Conservation (phyloP, 2,797 vertebrate genomes). For the Coregonus suidteri region DNA sequence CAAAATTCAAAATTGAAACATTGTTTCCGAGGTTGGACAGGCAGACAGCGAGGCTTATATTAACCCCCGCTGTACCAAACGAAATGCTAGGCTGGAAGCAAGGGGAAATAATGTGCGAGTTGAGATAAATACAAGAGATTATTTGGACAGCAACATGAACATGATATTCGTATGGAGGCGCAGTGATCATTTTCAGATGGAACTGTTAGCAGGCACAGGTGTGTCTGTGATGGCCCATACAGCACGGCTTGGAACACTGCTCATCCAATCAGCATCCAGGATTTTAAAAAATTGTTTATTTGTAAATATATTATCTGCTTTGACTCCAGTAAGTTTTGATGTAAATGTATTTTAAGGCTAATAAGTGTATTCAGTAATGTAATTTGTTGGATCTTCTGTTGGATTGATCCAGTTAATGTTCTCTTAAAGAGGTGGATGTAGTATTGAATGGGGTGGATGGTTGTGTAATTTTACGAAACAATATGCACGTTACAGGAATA, state of each 20-base stretch:
- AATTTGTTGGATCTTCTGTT: not conserved
- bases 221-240: slow-evolving; percentile 25
- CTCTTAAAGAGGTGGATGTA: not conserved
- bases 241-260: not conserved
- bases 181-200: too few species aligned
- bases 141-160: too few species aligned
- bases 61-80: too few species aligned
- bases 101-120: too few species aligned
- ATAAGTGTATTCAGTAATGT: not conserved
- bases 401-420: not conserved
- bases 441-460: not conserved
- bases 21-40: too few species aligned
- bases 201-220: not conserved
- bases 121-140: too few species aligned
- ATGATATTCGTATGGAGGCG: too few species aligned
- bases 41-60: too few species aligned
- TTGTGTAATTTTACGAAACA: slow-evolving; percentile 13
- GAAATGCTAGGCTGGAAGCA: too few species aligned
- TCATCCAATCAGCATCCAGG: not conserved
- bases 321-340: not conserved
- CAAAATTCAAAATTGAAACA: too few species aligned
- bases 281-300: slow-evolving; percentile 3
- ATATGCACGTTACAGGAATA: slow-evolving; percentile 24
- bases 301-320: not conserved
- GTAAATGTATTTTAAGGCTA: not conserved